phyloP scores from a whole-genome alignment of 2,888 invertebrate genomes.

The Nemapogon koenigi region DNA sequence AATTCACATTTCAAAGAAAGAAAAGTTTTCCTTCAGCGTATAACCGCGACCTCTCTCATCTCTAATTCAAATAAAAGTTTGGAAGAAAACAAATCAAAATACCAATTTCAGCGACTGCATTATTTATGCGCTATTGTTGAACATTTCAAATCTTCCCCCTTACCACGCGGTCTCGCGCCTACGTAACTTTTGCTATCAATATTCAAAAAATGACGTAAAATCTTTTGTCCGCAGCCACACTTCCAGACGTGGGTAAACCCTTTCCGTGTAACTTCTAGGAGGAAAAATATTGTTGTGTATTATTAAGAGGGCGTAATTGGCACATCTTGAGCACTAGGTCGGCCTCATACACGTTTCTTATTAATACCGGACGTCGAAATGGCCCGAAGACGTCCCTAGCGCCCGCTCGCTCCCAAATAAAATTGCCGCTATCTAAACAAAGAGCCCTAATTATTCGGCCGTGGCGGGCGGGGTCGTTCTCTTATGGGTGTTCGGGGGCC shows the following conservation, averaged over 20 bases:
- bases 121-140: conserved; percentile 61
- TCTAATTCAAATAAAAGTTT: conserved; percentile 54
- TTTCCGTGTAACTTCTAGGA: conserved; percentile 5
- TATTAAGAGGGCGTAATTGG: too few relatives aligned
- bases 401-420: conserved; percentile 65
- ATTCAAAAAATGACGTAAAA: conserved; percentile 14
- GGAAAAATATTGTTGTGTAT: too few relatives aligned
- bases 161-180: conserved; percentile 46
- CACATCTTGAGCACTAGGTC: too few relatives aligned
- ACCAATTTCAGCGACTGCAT: conserved; percentile 57
- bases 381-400: conserved; percentile 61
- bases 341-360: conserved; percentile 56
- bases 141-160: conserved; percentile 47
- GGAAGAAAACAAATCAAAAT: conserved; percentile 62
- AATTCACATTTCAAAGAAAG: too few relatives aligned
- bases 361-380: conserved; percentile 59
- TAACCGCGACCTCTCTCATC: conserved; percentile 4
- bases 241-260: not conserved
- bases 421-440: conserved; percentile 68
- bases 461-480: conserved; percentile 71
- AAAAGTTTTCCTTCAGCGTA: too few relatives aligned
- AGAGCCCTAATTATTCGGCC: conserved; percentile 72
- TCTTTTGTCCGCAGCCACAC: conserved; percentile 5
- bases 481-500: conserved; percentile 74
- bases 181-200: conserved; percentile 41